Evolutionary conservation across 2,888 invertebrate genomes (phyloP), one percentile per base, ranked within the genome.

Genomic region (Notocelia uddmanniana): DNA sequence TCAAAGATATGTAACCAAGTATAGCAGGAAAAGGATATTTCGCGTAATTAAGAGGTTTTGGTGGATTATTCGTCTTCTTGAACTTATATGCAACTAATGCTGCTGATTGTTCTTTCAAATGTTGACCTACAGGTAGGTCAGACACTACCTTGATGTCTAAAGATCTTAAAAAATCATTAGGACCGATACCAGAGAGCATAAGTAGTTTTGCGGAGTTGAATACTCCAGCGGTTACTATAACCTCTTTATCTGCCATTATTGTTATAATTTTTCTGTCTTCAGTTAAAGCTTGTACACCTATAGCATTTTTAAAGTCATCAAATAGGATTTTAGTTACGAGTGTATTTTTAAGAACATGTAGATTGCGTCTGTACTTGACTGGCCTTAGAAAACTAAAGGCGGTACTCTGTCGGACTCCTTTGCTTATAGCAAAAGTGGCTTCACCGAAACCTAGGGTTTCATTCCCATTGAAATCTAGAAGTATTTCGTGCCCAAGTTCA

Each of bases 351-450:
- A 86, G 78, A 0, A 87, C 79, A 31, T 80, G 78, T 5, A 87
- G 74, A 73, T 86, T 86, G 2, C 58, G 45, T 31, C 83, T 74
- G 8, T 79, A 58, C 68, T 77, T 81, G 5, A 74, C 70, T 70
- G 89, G 95, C 57, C 89, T 89, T 15, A 97, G 84, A 79, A 95
- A 97, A 0, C 95, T 96, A 85, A 96, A 96, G 6, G 96, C 96
- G 1, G 96, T 94, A 80, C 96, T 96, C 80, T 96, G 96, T 1
- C 97, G 89, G 1, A 96, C 83, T 0, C 97, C 97, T 68, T 96
- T 89, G n/a, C 95, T 85, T 3, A 95, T 93, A 0, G 96, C 96
- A 10, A 73, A 63, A 8, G 57, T 58, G 0, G 72, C 67, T 48
- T 68, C 54, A 1, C 69, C 50, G 54, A 64, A 75, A 2, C 77